phyloP scores from a whole-genome alignment of 1,140 invertebrate species.

The Drosophila cardini region DNA sequence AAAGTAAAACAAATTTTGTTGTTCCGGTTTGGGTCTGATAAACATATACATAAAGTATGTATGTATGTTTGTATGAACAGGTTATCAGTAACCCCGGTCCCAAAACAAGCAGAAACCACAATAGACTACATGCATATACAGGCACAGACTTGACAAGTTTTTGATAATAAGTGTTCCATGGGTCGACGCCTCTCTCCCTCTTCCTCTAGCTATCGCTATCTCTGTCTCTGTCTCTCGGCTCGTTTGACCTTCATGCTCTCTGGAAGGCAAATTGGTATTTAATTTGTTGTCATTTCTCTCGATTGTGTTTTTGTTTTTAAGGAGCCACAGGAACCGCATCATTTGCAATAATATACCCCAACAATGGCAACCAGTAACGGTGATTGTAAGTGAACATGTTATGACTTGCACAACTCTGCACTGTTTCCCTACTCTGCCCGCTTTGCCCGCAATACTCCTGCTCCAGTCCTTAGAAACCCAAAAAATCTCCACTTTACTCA shows the following conservation, averaged over 20 bases:
- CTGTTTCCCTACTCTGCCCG: conserved; percentile 14
- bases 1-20: conserved; percentile 20
- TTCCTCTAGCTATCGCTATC: not conserved
- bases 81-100: conserved; percentile 60
- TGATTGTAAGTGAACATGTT: conserved; percentile 69
- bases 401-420: conserved; percentile 4
- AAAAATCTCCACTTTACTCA: conserved; percentile 1
- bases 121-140: conserved; percentile 16
- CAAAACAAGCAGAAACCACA: conserved; percentile 50
- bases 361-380: conserved; percentile 74
- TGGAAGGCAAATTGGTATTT: conserved; percentile 11
- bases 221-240: conserved; percentile 7
- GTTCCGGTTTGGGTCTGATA: conserved; percentile 55
- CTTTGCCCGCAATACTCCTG: not conserved
- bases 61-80: conserved; percentile 49
- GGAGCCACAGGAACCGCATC: conserved; percentile 72
- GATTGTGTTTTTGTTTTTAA: conserved; percentile 47
- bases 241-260: conserved; percentile 60
- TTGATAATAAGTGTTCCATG: conserved; percentile 65
- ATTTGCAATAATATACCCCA: conserved; percentile 47
- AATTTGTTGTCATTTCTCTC: conserved; percentile 40
- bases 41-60: conserved; percentile 18
- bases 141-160: conserved; percentile 53
- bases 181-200: conserved; percentile 25
- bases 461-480: not conserved